These are phyloP conservation scores for Nibea coibor DNA, from an alignment of 2,113 vertebrate genomes.

Conservation along the genomic window DNA sequence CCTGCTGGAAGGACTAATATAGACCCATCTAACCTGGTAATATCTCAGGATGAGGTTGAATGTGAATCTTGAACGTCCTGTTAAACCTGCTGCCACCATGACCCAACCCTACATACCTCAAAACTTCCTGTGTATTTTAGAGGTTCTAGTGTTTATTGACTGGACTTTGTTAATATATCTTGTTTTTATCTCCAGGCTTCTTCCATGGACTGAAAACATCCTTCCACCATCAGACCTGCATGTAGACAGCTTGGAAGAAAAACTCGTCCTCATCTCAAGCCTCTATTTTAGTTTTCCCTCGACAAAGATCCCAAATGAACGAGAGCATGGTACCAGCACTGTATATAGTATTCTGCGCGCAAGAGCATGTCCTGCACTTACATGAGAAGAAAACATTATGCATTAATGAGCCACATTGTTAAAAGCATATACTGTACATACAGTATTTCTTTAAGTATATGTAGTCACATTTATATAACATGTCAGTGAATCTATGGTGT, in stretches of 20 bases:
- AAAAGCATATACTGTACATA: slow-evolving; percentile 41
- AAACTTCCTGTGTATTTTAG: no score
- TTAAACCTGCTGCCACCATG: no score
- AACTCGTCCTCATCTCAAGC: slow-evolving; percentile 39
- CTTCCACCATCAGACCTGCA: slow-evolving; percentile 65
- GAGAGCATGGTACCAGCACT: slow-evolving; percentile 77
- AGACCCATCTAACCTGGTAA: no score
- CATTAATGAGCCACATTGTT: slow-evolving; percentile 73
- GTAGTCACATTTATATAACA: slow-evolving; percentile 55
- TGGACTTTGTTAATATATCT: not conserved
- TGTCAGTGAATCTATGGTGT: slow-evolving; percentile 10
- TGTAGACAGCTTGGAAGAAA: slow-evolving; percentile 49
- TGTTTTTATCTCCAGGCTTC: slow-evolving; percentile 48
- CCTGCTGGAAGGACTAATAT: no score
- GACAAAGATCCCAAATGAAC: slow-evolving; percentile 22
- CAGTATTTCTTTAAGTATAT: slow-evolving; percentile 55
- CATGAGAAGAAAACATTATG: slow-evolving; percentile 61
- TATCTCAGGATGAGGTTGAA: no score
- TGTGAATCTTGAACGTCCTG: no score
- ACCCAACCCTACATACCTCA: no score
- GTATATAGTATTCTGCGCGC: slow-evolving; percentile 67
- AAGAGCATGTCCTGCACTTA: slow-evolving; percentile 76
- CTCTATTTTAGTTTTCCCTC: slow-evolving; percentile 31
- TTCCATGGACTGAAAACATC: slow-evolving; percentile 39
- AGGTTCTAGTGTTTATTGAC: not conserved